Base-by-base conservation (phyloP, 2,113 vertebrate species). In the Sinocyclocheilus anophthalmus region DNA sequence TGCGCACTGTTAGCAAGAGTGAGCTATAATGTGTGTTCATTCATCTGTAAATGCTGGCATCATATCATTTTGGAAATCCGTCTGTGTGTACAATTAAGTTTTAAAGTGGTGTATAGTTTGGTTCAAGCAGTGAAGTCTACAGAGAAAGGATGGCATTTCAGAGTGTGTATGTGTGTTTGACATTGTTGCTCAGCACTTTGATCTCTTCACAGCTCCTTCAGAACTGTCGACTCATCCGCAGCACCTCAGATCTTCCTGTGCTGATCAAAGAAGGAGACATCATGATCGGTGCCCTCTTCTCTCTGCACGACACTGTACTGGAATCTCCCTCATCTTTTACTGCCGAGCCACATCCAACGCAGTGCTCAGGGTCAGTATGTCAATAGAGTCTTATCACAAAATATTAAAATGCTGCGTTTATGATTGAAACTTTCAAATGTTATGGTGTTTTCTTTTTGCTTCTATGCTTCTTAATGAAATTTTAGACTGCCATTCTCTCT, bases 281-380 rank as follows among this genome's bases (percentile, higher is more conserved):
- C 37, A 89, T 84, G 1, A 86, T 96, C 13, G 95, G 95, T 16
- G 95, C 94, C 67, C 93, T 96, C 42, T 96, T 96, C 88, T 95
- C 95, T 8, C 92, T 95, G 81, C 95, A 95, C 42, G 93, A 95
- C 84, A 89, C 84, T 42, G 93, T 95, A 84, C 72, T 91, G 77
- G 91, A 95, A 72, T 86, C 90, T 3, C 89, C 84, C 78, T 22
- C 91, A 39, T 90, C 91, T n/a, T 95, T 94, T 77, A 93, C 84
- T 7, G 88, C 90, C 26, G 79, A 48, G 10, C 94, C 94, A 48
- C 33, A 86, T 11, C 88, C 90, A 5, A 85, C 86, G 24, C 91
- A 89, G 42, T 96, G 95, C 89, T 91, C 87, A 16, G 94, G 93
- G 95, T 95, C 87, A 90, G 91, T 90, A 42, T 65, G 1, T 65